These are phyloP conservation scores for Apodemia duryi DNA, from an alignment of 2,888 invertebrate genomes.

Conservation along the genomic window DNA sequence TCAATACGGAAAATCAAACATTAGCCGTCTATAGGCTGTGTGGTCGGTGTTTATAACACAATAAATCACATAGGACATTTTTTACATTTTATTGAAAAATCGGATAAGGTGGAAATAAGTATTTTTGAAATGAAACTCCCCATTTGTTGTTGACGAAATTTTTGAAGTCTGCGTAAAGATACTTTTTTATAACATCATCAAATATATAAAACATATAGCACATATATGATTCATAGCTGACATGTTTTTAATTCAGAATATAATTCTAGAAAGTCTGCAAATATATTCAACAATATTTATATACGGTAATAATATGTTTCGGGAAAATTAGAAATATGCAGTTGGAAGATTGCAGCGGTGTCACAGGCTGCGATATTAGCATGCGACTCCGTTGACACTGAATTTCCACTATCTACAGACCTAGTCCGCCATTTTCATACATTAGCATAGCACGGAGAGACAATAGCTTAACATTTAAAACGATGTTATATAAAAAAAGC, in stretches of 20 bases:
- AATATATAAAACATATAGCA: too few relatives aligned
- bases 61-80: too few relatives aligned
- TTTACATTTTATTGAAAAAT: too few relatives aligned
- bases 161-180: too few relatives aligned
- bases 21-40: too few relatives aligned
- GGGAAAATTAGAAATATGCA: constrained; percentile 5
- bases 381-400: constrained; percentile 5
- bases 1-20: too few relatives aligned
- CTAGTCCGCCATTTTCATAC: constrained; percentile 1
- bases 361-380: constrained; percentile 3
- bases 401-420: background rate
- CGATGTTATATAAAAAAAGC: background rate
- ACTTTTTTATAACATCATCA: too few relatives aligned
- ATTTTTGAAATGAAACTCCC: too few relatives aligned
- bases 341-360: background rate
- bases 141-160: too few relatives aligned
- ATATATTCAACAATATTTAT: background rate
- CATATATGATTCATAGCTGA: background rate
- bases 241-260: background rate
- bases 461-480: constrained; percentile 2
- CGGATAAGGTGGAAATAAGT: too few relatives aligned
- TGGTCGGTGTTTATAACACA: too few relatives aligned
- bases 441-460: background rate
- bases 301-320: background rate
- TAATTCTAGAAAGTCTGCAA: background rate